phyloP scores from a whole-genome alignment of 2,797 vertebrate genomes.

The Melanogrammus aeglefinus region DNA sequence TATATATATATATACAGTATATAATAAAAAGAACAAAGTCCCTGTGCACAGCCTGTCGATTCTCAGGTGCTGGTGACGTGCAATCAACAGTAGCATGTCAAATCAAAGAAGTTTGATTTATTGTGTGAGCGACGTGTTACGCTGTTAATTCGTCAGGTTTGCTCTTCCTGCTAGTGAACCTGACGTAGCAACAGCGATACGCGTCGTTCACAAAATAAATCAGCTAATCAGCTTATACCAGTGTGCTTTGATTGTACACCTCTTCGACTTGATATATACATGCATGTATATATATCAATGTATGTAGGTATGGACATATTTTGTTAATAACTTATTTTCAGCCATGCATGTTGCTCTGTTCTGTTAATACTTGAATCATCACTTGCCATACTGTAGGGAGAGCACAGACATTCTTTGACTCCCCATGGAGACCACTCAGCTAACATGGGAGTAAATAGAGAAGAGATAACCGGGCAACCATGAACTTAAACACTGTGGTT shows the following conservation, averaged over 20 bases:
- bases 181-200: not conserved
- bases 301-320: not conserved
- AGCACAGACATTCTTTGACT: not conserved
- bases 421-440: not conserved
- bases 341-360: not conserved
- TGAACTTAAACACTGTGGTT: not conserved
- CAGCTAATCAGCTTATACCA: too few relatives aligned
- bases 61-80: too few relatives aligned
- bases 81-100: too few relatives aligned
- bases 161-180: too few relatives aligned
- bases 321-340: not conserved
- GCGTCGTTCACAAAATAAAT: too few relatives aligned
- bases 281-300: not conserved
- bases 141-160: too few relatives aligned
- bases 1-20: not conserved
- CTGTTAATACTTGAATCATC: not conserved
- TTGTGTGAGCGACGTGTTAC: too few relatives aligned
- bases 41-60: too few relatives aligned
- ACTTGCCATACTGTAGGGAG: not conserved
- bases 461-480: not conserved
- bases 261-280: not conserved
- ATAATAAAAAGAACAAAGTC: too few relatives aligned
- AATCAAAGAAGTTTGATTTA: too few relatives aligned
- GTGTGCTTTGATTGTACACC: too few relatives aligned
- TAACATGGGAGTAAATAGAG: constrained; percentile 4